Percentiles rank a stretch among this genome's conserved stretches.
Conservation (phyloP, 1,140 invertebrate species). For the Drosophila pectinifera region DNA sequence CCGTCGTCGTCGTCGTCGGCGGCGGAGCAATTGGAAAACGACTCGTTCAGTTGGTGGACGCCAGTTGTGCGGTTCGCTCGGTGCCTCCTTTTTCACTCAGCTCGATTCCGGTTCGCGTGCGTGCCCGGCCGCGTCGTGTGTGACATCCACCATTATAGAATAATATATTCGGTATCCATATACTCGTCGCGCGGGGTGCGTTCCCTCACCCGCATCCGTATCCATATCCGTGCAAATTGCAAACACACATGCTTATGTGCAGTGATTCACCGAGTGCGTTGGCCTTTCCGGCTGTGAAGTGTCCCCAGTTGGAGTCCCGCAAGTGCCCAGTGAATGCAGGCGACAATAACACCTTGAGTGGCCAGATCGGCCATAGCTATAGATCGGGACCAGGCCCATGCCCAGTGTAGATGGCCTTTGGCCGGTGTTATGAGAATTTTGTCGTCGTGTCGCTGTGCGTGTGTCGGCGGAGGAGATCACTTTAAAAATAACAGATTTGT, state of each 20-base stretch:
- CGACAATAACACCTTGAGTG: constrained; percentile 21
- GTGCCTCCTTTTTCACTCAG: constrained; percentile 51
- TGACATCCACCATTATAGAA: constrained; percentile 54
- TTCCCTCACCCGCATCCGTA: constrained; percentile 11
- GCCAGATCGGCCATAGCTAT: constrained; percentile 21
- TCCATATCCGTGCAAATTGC: constrained; percentile 25
- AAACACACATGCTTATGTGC: constrained; percentile 42
- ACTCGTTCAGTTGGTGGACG: constrained; percentile 69
- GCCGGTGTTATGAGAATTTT: constrained; percentile 52
- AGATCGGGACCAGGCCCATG: constrained; percentile 16
- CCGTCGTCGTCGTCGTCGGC: constrained; percentile 14
- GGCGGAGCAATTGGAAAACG: constrained; percentile 55
- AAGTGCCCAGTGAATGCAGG: constrained; percentile 37
- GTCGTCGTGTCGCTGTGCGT: constrained; percentile 53
- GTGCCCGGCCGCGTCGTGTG: constrained; percentile 32
- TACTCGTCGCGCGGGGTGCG: not conserved
- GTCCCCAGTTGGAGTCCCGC: constrained; percentile 16
- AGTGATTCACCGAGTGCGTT: constrained; percentile 77
- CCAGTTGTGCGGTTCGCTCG: constrained; percentile 70
- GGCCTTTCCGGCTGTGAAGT: constrained; percentile 44
- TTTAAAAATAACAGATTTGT: constrained; percentile 83
- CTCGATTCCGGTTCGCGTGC: constrained; percentile 26
- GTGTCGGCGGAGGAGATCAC: constrained; percentile 65
- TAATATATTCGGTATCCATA: constrained; percentile 36
- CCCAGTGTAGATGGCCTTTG: constrained; percentile 39